Evolutionary conservation across 1,140 invertebrate species (phyloP).

Genomic region (Saccostrea glomerata): DNA sequence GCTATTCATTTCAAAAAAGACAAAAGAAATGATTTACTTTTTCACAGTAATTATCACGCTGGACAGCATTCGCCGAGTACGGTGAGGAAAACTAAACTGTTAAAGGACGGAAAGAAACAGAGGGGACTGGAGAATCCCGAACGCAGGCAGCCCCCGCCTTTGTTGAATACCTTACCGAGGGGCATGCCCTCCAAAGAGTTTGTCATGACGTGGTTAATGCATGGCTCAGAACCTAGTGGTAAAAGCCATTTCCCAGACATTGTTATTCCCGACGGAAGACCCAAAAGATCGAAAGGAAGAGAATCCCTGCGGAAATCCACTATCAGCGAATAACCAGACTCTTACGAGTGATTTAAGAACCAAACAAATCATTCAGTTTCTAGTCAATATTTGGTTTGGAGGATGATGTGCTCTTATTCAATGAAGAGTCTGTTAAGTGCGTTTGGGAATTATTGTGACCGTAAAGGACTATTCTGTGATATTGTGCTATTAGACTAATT

Average conservation of each 20-base stretch:
- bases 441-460: neutral
- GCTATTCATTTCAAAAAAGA: slow-evolving; percentile 56
- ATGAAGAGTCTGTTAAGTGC: neutral
- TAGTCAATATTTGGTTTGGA: slow-evolving; percentile 9
- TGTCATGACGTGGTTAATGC: slow-evolving; percentile 60
- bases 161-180: slow-evolving; percentile 42
- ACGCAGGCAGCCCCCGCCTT: slow-evolving; percentile 10
- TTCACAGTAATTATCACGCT: slow-evolving; percentile 54
- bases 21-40: slow-evolving; percentile 50
- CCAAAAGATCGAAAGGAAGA: slow-evolving; percentile 5
- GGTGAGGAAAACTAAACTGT: slow-evolving; percentile 19
- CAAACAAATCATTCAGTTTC: neutral
- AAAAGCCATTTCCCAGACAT: slow-evolving; percentile 60
- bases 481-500: neutral
- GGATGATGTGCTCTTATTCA: neutral
- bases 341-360: neutral
- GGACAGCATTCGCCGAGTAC: slow-evolving; percentile 40
- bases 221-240: slow-evolving; percentile 56
- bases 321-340: neutral
- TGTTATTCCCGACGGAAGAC: slow-evolving; percentile 10
- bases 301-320: neutral
- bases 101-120: neutral
- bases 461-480: neutral
- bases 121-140: neutral
- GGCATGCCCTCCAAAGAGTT: slow-evolving; percentile 56